Conservation (phyloP, 2,888 invertebrate genomes). For the Tenthredo distinguenda region DNA sequence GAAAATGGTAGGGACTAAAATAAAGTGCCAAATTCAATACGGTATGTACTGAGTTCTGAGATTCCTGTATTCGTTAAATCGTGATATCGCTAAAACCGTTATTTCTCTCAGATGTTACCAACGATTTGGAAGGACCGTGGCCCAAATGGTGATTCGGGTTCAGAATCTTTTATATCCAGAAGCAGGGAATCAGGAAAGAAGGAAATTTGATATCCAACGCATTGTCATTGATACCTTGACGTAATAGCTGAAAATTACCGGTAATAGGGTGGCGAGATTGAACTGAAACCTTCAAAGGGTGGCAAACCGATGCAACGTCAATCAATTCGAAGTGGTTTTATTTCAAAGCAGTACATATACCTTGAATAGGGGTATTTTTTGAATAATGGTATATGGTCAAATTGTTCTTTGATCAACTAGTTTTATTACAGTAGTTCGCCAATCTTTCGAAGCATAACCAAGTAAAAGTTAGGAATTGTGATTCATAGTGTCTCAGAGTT, state of each 20-base stretch:
- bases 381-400: too few relatives aligned
- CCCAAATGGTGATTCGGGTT: background rate
- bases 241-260: background rate
- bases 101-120: background rate
- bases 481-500: too few relatives aligned
- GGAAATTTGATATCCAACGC: background rate
- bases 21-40: background rate
- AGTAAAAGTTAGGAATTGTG: too few relatives aligned
- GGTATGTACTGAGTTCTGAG: background rate
- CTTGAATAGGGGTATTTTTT: too few relatives aligned
- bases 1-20: background rate
- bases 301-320: background rate
- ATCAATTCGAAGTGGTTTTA: slow-evolving; percentile 15
- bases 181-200: background rate
- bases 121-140: background rate
- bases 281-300: background rate
- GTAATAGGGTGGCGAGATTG: background rate
- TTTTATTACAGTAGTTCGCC: too few relatives aligned
- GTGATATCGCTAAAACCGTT: background rate
- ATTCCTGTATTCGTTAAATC: background rate
- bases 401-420: too few relatives aligned
- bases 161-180: background rate
- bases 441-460: background rate
- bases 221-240: slow-evolving; percentile 4
- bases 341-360: background rate